phyloP scores from a whole-genome alignment of 2,797 vertebrate genomes.

The Danionella dracula region DNA sequence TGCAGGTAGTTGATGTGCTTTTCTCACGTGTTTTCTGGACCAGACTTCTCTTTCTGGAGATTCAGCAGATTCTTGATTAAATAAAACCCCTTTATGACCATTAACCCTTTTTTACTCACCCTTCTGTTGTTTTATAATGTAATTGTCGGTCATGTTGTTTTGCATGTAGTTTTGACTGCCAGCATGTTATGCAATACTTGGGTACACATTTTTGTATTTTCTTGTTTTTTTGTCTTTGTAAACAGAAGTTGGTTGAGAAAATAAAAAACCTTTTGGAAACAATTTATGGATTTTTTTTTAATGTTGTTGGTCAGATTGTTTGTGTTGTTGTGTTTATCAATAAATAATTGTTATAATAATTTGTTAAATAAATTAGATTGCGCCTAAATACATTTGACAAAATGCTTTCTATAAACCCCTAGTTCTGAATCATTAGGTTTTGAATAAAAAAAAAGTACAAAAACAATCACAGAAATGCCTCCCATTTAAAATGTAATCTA shows the following conservation, averaged over 20 bases:
- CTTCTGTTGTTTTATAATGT: slow-evolving; percentile 21
- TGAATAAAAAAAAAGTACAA: too few species aligned
- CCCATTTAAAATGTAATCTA: too few species aligned
- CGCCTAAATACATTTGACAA: too few species aligned
- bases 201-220: slow-evolving; percentile 75
- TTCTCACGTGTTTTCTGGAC: slow-evolving; percentile 24
- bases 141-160: slow-evolving; percentile 62
- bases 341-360: too few species aligned
- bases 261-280: slow-evolving; percentile 49
- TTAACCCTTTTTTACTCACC: slow-evolving; percentile 26
- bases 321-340: too few species aligned
- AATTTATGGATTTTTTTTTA: slow-evolving; percentile 22
- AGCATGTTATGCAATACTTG: slow-evolving; percentile 85
- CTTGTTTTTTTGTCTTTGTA: slow-evolving; percentile 59
- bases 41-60: background rate
- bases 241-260: slow-evolving; percentile 63
- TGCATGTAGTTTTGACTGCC: slow-evolving; percentile 84
- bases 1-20: slow-evolving; percentile 3
- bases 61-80: slow-evolving; percentile 33
- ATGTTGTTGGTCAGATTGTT: too few species aligned
- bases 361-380: too few species aligned
- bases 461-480: too few species aligned
- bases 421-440: too few species aligned
- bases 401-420: too few species aligned
- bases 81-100: slow-evolving; percentile 45